Evolutionary conservation across 2,113 vertebrate genomes (phyloP), one percentile per base, ranked within the genome.

Genomic region (Atractosteus spatula): DNA sequence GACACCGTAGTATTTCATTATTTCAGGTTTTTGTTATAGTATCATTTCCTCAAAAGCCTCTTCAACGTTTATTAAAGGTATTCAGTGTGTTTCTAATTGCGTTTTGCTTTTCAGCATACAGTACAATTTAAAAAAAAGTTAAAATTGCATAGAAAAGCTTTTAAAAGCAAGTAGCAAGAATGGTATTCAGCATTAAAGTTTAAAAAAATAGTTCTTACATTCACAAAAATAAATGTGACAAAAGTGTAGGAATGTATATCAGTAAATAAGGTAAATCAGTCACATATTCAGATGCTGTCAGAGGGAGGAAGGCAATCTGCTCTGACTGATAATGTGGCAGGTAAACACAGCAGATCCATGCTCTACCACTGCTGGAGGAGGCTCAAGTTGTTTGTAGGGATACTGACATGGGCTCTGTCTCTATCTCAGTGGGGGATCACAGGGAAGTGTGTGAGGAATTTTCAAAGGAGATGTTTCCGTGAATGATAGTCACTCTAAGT

Each of bases 391-490:
- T 72, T 44, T n/a, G 56, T 14, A 43, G 3, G 8, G 57, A 41
- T 14, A 45, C 7, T 71, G 57, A 62, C 59, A 63, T 55, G 29
- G 55, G 16, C 66, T 55, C 14, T 47, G 43, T 47, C n/a, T 71
- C 4, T 64, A 55, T 56, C 41, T 54, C n/a, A 65, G n/a, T n/a
- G 51, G n/a, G 44, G 41, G 62, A 56, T 74, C 72, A 41, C 29
- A 42, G 66, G 43, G 29, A 29, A 14, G 13, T 45, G 3, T 13
- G 69, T 47, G 57, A 45, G 8, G 55, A 41, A 69, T 43, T 69
- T 69, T 66, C 62, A 55, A 64, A 64, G 54, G 67, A n/a, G 5
- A 16, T 59, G n/a, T 42, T 41, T 70, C 63, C 42, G 59, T 69
- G 61, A 65, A 47, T 16, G 41, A 64, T 63, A 62, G 47, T 8